Conservation (phyloP, 1,140 invertebrate genomes). For the Hetaerina americana region DNA sequence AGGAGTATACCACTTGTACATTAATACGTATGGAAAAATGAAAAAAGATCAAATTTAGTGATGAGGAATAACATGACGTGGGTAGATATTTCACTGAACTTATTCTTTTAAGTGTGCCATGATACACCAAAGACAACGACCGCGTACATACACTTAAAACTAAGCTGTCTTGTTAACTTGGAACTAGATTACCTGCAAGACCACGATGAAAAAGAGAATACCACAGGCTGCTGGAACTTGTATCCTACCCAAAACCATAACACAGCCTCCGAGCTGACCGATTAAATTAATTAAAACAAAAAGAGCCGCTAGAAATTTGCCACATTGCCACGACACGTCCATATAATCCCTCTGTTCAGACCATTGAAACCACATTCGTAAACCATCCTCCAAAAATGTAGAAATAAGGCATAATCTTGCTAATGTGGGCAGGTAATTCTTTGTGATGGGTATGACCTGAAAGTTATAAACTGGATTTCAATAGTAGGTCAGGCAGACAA, state of each 20-base stretch:
- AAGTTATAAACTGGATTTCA: constrained; percentile 19
- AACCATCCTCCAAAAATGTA: constrained; percentile 97
- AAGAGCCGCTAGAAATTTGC: constrained; percentile 79
- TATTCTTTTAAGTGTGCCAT: too few species aligned
- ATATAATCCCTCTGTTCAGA: constrained; percentile 95
- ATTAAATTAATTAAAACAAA: constrained; percentile 90
- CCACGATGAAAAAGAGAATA: constrained; percentile 89
- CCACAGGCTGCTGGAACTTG: constrained; percentile 92
- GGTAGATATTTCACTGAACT: neutral
- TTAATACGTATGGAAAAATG: too few species aligned
- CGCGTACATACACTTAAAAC: too few species aligned
- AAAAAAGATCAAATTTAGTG: too few species aligned
- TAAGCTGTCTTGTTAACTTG: too few species aligned
- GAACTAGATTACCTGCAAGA: constrained; percentile 85
- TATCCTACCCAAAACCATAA: constrained; percentile 86
- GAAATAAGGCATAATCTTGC: constrained; percentile 95
- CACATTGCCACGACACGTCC: constrained; percentile 96
- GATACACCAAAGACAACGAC: too few species aligned
- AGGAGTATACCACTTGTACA: too few species aligned
- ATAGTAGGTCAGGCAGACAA: neutral
- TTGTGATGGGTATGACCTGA: constrained; percentile 82
- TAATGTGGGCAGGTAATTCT: constrained; percentile 87
- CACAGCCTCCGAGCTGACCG: constrained; percentile 88
- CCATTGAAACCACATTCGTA: constrained; percentile 99
- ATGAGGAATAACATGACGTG: neutral